Conservation (phyloP, 2,113 vertebrate genomes). For the Pygoscelis antarcticus region DNA sequence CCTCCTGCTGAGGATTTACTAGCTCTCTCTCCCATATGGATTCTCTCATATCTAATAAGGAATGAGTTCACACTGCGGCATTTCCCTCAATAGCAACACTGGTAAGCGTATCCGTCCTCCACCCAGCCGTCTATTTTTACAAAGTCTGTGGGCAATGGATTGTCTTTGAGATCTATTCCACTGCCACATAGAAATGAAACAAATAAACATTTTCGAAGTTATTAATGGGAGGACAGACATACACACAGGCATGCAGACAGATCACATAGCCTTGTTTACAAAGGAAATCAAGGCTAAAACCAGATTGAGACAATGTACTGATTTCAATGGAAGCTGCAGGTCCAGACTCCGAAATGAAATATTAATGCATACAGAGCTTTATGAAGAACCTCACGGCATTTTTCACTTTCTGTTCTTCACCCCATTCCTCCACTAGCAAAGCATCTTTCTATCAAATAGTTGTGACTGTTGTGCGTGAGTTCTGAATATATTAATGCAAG, state of each 20-base stretch:
- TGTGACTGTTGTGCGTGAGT: background rate
- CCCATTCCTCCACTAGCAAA: background rate
- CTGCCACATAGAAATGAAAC: background rate
- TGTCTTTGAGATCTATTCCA: background rate
- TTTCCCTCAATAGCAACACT: background rate
- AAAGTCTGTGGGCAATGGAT: background rate
- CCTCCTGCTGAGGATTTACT: background rate
- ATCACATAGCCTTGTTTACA: background rate
- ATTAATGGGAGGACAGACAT: background rate
- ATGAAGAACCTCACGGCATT: background rate
- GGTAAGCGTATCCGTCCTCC: background rate
- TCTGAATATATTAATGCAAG: background rate
- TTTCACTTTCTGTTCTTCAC: background rate
- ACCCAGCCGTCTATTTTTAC: background rate
- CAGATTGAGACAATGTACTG: background rate
- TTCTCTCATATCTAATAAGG: background rate
- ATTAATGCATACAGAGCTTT: background rate
- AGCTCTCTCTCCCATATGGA: background rate
- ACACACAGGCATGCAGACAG: background rate
- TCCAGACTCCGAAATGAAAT: background rate
- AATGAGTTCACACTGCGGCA: background rate
- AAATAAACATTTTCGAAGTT: background rate
- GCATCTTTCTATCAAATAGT: background rate
- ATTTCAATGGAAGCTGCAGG: background rate
- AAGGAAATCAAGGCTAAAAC: background rate